A percentile compares a stretch with the other conserved stretches of the same genome.
Conservation (phyloP, 2,797 vertebrate genomes). For the Etheostoma perlongum region DNA sequence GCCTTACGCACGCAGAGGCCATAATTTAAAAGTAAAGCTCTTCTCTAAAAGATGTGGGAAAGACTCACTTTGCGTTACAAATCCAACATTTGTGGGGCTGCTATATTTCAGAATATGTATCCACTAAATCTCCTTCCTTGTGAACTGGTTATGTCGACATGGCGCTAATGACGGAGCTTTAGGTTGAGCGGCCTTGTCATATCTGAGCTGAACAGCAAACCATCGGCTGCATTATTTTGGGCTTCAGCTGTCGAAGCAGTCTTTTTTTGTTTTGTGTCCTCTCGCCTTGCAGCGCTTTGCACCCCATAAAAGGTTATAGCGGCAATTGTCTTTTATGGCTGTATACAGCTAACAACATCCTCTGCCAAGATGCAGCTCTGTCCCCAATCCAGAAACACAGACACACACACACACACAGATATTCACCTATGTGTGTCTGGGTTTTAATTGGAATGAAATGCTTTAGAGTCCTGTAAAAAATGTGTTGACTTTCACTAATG, state of each 20-base stretch:
- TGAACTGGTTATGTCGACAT: neutral
- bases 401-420: slow-evolving; percentile 33
- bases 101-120: neutral
- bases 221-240: slow-evolving; percentile 69
- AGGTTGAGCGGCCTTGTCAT: slow-evolving; percentile 41
- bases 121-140: neutral
- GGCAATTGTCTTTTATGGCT: slow-evolving; percentile 97
- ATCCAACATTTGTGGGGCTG: neutral
- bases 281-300: slow-evolving; percentile 91
- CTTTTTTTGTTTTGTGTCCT: slow-evolving; percentile 82
- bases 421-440: slow-evolving; percentile 20
- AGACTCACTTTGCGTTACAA: neutral
- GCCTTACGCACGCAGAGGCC: slow-evolving; percentile 13
- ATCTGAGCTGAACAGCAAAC: slow-evolving; percentile 46
- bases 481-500: neutral
- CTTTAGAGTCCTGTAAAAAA: neutral
- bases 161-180: neutral
- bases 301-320: slow-evolving; percentile 97
- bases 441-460: neutral
- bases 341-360: slow-evolving; percentile 88
- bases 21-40: slow-evolving; percentile 28
- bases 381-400: slow-evolving; percentile 62
- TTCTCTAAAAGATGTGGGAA: neutral
- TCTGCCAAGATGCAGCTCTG: slow-evolving; percentile 84
- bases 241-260: slow-evolving; percentile 78